phyloP scores from a whole-genome alignment of 2,888 invertebrate species.

The Netelia melanura region DNA sequence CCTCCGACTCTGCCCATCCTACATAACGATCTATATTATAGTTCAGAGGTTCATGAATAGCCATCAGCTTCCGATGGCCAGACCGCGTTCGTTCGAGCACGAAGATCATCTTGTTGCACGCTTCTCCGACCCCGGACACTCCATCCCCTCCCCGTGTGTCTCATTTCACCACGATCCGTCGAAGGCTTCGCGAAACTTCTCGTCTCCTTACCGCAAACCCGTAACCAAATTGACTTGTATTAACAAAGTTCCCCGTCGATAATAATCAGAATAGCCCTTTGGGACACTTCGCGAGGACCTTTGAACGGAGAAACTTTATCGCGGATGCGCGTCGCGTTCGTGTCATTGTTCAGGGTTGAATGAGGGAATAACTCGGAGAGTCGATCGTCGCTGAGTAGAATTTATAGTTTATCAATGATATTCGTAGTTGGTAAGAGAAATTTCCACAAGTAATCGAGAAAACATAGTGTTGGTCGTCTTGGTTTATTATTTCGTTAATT shows the following conservation, averaged over 20 bases:
- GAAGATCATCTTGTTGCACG: conserved; percentile 66
- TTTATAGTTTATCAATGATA: too few relatives aligned
- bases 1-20: conserved; percentile 19
- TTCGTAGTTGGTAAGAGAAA: too few relatives aligned
- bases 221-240: conserved; percentile 53
- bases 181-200: conserved; percentile 46
- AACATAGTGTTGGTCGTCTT: not conserved
- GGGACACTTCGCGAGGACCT: not conserved
- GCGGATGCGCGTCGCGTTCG: not conserved
- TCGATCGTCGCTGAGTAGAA: too few relatives aligned
- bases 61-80: conserved; percentile 63
- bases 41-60: conserved; percentile 61
- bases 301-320: conserved; percentile 23
- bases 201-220: conserved; percentile 38
- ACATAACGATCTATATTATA: conserved; percentile 16
- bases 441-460: not conserved
- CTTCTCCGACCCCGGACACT: conserved; percentile 45
- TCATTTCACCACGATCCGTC: not conserved
- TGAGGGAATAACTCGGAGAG: too few relatives aligned
- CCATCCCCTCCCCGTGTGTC: not conserved
- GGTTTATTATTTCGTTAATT: not conserved
- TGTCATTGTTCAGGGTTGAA: not conserved
- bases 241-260: conserved; percentile 59
- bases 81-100: conserved; percentile 51
- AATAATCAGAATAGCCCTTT: conserved; percentile 30